Conservation (phyloP, 1,140 invertebrate species). For the Gryon sp. region DNA sequence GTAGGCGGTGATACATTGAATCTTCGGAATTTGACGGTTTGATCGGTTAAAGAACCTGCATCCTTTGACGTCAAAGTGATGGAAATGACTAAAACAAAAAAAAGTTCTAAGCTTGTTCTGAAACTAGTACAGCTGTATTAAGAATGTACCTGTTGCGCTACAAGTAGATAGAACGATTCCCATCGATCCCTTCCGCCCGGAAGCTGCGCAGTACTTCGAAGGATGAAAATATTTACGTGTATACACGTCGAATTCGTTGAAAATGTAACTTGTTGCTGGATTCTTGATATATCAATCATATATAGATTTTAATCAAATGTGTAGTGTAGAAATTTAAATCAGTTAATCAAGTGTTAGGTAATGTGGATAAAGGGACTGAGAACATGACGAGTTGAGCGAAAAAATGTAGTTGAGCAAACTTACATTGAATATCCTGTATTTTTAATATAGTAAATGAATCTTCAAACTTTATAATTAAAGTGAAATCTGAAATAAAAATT, state of each 20-base stretch:
- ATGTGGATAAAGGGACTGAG: too few species aligned
- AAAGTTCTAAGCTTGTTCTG: constrained; percentile 51
- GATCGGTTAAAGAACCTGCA: constrained; percentile 42
- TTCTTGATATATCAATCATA: constrained; percentile 12
- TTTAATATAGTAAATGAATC: too few species aligned
- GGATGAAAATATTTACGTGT: constrained; percentile 68
- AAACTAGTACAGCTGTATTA: constrained; percentile 65
- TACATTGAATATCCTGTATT: too few species aligned
- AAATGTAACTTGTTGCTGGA: constrained; percentile 66
- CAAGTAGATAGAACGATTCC: constrained; percentile 61
- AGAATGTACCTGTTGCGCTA: constrained; percentile 72
- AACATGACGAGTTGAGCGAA: too few species aligned
- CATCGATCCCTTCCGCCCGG: constrained; percentile 55
- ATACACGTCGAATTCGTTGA: constrained; percentile 36
- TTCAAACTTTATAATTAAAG: too few species aligned
- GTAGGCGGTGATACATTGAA: not conserved
- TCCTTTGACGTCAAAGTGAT: constrained; percentile 50
- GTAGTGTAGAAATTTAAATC: too few species aligned
- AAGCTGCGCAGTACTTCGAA: constrained; percentile 53
- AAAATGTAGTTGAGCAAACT: too few species aligned
- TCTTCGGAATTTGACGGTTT: constrained; percentile 40
- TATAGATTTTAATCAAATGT: constrained; percentile 18
- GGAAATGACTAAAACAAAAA: constrained; percentile 48
- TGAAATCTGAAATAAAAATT: too few species aligned
- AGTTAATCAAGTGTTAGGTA: too few species aligned